phyloP scores from a whole-genome alignment of 2,888 invertebrate genomes.

The Glaucopsyche alexis region DNA sequence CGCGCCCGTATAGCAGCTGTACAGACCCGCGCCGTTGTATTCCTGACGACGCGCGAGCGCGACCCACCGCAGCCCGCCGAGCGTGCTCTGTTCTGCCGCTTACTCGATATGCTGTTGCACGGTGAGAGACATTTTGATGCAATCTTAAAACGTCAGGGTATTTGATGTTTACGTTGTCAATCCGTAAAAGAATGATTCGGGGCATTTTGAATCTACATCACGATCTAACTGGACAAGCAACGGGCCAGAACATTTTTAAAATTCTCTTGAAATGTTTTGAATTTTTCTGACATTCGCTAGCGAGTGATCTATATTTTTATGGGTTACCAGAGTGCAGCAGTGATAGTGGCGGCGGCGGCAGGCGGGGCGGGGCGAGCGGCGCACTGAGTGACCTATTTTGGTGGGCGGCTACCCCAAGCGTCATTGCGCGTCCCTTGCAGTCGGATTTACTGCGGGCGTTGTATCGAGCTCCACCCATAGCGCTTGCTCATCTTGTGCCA shows the following conservation, averaged over 20 bases:
- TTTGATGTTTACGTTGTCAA: too few species aligned
- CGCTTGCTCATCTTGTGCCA: slow-evolving; percentile 56
- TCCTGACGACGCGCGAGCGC: slow-evolving; percentile 57
- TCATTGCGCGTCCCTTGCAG: slow-evolving; percentile 54
- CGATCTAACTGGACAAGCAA: too few species aligned
- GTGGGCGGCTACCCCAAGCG: slow-evolving; percentile 58
- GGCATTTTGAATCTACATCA: too few species aligned
- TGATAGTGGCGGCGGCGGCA: slow-evolving; percentile 25
- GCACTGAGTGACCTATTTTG: slow-evolving; percentile 61
- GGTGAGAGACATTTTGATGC: slow-evolving; percentile 48
- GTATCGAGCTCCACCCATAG: slow-evolving; percentile 56
- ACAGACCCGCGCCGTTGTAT: slow-evolving; percentile 73
- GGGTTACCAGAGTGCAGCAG: not conserved
- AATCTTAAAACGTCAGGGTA: too few species aligned
- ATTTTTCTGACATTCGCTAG: not conserved
- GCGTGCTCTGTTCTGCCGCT: slow-evolving; percentile 65
- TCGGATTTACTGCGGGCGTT: slow-evolving; percentile 60
- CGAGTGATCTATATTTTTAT: not conserved
- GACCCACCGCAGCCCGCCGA: slow-evolving; percentile 49
- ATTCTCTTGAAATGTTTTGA: not conserved
- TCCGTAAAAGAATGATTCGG: too few species aligned
- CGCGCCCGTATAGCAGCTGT: slow-evolving; percentile 75
- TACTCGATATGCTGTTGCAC: slow-evolving; percentile 73
- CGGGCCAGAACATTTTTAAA: too few species aligned
- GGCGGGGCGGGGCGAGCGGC: slow-evolving; percentile 53